phyloP scores from a whole-genome alignment of 2,797 vertebrate genomes.

The Pangasius mekongensis region DNA sequence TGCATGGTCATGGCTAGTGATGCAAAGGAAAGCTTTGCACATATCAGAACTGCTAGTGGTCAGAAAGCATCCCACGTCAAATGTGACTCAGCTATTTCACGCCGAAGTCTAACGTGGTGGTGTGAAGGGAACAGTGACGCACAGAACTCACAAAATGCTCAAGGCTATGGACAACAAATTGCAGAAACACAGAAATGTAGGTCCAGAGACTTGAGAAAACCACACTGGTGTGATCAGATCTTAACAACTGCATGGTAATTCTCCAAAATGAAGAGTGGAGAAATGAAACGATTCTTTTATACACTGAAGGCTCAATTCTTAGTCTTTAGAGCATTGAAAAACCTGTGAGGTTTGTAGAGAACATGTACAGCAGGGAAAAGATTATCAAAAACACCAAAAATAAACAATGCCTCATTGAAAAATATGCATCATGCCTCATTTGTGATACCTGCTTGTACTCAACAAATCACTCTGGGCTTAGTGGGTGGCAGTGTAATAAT shows the following conservation, averaged over 20 bases:
- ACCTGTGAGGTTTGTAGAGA: neutral
- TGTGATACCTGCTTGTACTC: conserved; percentile 31
- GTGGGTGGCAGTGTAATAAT: conserved; percentile 62
- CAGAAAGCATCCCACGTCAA: conserved; percentile 37
- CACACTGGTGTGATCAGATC: conserved; percentile 10
- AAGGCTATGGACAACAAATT: neutral
- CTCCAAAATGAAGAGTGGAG: neutral
- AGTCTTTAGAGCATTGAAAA: neutral
- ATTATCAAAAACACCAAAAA: neutral
- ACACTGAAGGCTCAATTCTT: neutral
- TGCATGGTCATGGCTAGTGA: neutral
- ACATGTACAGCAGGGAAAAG: neutral
- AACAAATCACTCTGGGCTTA: conserved; percentile 51
- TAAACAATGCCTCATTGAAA: conserved; percentile 35
- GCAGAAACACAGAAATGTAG: neutral
- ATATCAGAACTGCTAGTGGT: conserved; percentile 27
- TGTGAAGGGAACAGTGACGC: conserved; percentile 53
- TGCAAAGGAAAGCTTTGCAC: conserved; percentile 24
- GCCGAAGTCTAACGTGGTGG: conserved; percentile 42
- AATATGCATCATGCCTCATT: conserved; percentile 19
- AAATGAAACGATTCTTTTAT: neutral
- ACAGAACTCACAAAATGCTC: conserved; percentile 40
- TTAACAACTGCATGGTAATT: neutral
- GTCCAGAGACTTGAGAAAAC: neutral
- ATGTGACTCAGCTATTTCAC: conserved; percentile 45